These are phyloP conservation scores for Girardia tigrina DNA, from an alignment of 2,888 invertebrate genomes.

Conservation along the genomic window DNA sequence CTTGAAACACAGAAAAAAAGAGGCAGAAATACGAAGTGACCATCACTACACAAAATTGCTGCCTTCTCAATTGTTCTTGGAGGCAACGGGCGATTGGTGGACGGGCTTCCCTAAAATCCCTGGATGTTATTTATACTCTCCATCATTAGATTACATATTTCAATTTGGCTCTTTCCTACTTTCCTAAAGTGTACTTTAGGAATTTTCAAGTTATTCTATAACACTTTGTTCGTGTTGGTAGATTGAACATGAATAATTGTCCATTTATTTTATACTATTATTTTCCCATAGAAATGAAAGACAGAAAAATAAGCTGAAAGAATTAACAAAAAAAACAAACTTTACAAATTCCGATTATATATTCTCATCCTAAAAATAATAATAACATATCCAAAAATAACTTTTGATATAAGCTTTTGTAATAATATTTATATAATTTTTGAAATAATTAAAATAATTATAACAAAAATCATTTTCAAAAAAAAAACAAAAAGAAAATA, in stretches of 20 bases:
- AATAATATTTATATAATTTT: too few species aligned
- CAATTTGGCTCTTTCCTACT: conserved; percentile 10
- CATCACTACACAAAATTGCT: conserved; percentile 6
- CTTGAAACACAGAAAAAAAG: neutral
- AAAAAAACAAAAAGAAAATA: too few species aligned
- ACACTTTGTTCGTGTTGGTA: neutral
- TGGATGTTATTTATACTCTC: conserved; percentile 19
- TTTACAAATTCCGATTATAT: too few species aligned
- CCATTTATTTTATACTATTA: neutral
- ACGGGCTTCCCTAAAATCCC: neutral
- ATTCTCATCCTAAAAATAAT: too few species aligned
- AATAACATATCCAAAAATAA: too few species aligned
- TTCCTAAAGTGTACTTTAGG: conserved; percentile 15
- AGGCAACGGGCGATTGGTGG: neutral
- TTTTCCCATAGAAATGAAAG: neutral
- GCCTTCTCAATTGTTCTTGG: neutral
- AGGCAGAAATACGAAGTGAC: neutral
- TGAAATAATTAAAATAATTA: too few species aligned
- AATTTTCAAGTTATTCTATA: conserved; percentile 9
- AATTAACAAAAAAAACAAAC: too few species aligned
- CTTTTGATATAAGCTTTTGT: too few species aligned
- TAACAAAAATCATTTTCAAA: too few species aligned
- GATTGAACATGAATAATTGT: neutral
- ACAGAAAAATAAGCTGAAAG: too few species aligned
- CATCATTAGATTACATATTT: conserved; percentile 19